Percentiles rank a stretch among this genome's conserved stretches.
Conservation (phyloP, 2,797 vertebrate genomes). For the Pipistrellus pygmaeus region DNA sequence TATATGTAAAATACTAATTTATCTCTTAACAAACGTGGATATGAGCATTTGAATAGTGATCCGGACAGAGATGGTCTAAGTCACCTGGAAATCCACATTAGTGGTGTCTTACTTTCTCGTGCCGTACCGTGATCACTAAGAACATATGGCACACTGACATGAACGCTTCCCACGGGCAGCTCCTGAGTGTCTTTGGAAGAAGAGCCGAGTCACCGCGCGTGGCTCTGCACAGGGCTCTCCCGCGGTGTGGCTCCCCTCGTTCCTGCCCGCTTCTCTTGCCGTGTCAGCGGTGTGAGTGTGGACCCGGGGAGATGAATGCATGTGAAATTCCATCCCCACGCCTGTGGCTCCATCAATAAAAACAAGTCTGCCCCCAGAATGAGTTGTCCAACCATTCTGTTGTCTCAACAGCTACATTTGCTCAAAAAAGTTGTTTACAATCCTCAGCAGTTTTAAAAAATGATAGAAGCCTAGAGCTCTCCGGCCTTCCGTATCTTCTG, state of each 20-base stretch:
- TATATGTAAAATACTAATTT: background rate
- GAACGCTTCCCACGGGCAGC: background rate
- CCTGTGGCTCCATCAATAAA: background rate
- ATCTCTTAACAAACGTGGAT: background rate
- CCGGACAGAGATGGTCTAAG: background rate
- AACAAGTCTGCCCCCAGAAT: background rate
- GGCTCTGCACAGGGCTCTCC: background rate
- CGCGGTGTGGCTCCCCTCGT: rapidly evolving
- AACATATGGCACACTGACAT: background rate
- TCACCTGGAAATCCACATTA: background rate
- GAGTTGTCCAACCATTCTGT: background rate
- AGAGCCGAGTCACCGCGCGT: background rate
- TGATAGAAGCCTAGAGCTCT: background rate
- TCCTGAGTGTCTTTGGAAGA: background rate
- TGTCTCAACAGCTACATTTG: background rate
- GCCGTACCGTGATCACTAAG: background rate
- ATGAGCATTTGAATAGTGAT: background rate
- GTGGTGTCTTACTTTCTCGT: background rate
- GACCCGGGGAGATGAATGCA: background rate
- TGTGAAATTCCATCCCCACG: background rate
- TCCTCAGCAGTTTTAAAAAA: background rate
- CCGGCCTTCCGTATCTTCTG: background rate
- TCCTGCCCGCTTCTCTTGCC: background rate
- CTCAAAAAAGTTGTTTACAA: background rate
- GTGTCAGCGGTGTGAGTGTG: background rate